These are phyloP conservation scores for Myotis vivesi DNA, from an alignment of 2,797 vertebrate species.

Conservation along the genomic window DNA sequence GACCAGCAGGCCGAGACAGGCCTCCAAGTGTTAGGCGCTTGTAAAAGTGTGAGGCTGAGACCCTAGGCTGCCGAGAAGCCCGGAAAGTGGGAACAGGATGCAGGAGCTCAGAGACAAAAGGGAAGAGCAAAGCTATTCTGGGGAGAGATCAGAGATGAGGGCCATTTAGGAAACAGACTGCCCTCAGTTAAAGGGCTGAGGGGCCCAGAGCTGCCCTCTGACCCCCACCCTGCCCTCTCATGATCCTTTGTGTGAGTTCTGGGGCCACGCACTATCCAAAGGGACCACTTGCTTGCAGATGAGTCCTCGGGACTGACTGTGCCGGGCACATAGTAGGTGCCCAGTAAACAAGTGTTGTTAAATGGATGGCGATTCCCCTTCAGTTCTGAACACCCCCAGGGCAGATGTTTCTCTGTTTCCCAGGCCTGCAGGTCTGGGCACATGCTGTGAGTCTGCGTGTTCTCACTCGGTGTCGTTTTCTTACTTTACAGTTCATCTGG, in stretches of 20 bases:
- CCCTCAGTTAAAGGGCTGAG: no score
- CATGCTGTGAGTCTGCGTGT: rapidly evolving
- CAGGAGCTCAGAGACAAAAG: neutral
- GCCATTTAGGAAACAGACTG: neutral
- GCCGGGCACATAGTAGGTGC: no score
- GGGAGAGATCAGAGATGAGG: neutral
- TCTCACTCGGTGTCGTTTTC: no score
- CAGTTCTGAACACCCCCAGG: rapidly evolving
- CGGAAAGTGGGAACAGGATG: no score
- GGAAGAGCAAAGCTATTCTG: neutral
- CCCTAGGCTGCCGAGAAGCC: rapidly evolving
- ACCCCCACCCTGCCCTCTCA: neutral
- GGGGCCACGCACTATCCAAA: neutral
- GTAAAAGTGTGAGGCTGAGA: neutral
- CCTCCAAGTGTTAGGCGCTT: neutral
- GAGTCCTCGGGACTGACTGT: neutral
- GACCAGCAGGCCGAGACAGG: no score
- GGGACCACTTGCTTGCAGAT: neutral
- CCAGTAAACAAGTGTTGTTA: neutral
- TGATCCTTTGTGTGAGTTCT: neutral
- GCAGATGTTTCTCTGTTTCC: neutral
- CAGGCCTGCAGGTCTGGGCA: rapidly evolving
- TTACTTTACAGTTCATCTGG: neutral
- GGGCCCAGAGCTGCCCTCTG: no score
- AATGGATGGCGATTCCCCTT: rapidly evolving